phyloP scores from a whole-genome alignment of 2,888 invertebrate genomes.

The Bruchidius siliquastri region DNA sequence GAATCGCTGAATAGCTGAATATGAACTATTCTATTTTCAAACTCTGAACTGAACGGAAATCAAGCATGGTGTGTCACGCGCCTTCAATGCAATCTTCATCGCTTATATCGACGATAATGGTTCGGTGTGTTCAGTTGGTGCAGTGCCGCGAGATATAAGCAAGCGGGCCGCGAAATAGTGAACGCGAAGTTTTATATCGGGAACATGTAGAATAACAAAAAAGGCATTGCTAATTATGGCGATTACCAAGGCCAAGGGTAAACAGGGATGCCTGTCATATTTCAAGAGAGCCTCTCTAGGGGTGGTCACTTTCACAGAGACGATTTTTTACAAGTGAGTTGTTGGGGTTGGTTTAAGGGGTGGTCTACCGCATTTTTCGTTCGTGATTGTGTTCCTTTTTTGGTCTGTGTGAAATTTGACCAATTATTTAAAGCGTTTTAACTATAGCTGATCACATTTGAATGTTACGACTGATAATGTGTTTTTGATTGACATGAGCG shows the following conservation, averaged over 20 bases:
- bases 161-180: background rate
- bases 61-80: background rate
- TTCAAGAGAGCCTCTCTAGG: constrained; percentile 40
- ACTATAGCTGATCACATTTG: no score
- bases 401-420: constrained; percentile 1
- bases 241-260: constrained; percentile 6
- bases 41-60: background rate
- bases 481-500: no score
- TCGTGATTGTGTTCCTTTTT: no score
- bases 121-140: background rate
- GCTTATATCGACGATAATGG: no score
- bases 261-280: constrained; percentile 22
- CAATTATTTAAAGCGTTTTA: no score
- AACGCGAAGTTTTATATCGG: no score
- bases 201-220: background rate
- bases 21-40: background rate
- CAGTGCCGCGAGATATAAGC: background rate
- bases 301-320: constrained; percentile 39
- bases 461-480: no score
- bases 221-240: background rate
- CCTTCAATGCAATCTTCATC: background rate
- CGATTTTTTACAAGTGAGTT: constrained; percentile 43
- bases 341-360: no score
- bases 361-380: no score
- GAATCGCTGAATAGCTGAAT: no score